Base-by-base conservation (phyloP, 2,888 invertebrate genomes). In the Pachliopta kotzebuea region DNA sequence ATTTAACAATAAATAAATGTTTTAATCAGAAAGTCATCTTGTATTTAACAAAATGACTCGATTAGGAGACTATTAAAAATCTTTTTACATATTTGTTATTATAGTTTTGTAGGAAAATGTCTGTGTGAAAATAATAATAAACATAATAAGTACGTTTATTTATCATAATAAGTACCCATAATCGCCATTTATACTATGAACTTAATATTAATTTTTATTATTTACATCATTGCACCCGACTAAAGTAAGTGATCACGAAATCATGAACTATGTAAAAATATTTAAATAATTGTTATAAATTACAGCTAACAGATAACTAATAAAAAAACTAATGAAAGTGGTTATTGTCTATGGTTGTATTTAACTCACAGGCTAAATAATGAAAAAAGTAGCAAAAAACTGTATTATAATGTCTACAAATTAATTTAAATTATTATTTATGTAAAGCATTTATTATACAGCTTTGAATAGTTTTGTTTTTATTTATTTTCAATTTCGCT, bases 161-260 rank as follows among this genome's bases (percentile, higher is more conserved):
- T 65, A 63, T 55, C 49, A 61, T 60, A 63, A 56, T 74, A 73
- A 74, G 72, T 75, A 76, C 75, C 72, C 73, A 72, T 73, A 70
- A 66, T 67, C 62, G 69, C 65, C 67, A 67, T 67, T 67, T 63
- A 63, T 56, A 53, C 60, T 61, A 66, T 55, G 59, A 57, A 59
- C 49, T 64, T 56, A 66, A 62, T 20, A 58, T 20, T 60, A 55
- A 26, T 14, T 31, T 31, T 49, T 17, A 55, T 59, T 74, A 75
- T 73, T 66, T 74, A 74, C 72, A 73, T 66, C 59, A 71, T 72
- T 72, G 71, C 72, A 72, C 69, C 67, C 68, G 66, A 56, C 69
- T 67, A 67, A 65, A 65, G 58, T 62, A 66, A 54, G 49, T 58
- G 57, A 61, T 24, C 50, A 23, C 42, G 56, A 45, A 52, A 55